A percentile compares a stretch with the other conserved stretches of the same genome.
These are phyloP conservation scores for Cricetomys ansorgei DNA, from an alignment of 2,113 vertebrate genomes.

Conservation along the genomic window DNA sequence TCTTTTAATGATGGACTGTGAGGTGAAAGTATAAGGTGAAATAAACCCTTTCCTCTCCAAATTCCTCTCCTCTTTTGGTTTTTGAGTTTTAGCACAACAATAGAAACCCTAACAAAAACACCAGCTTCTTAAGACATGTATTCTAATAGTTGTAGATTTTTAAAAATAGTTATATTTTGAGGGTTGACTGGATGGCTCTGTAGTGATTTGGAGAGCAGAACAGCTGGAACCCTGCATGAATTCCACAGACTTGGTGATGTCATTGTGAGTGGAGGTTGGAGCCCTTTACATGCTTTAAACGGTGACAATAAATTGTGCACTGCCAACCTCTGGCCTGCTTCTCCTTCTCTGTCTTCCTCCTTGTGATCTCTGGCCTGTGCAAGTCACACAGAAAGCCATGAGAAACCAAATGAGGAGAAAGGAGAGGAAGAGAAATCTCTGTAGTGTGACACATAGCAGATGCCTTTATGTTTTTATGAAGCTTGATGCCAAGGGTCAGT, in stretches of 20 bases:
- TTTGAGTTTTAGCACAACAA: background rate
- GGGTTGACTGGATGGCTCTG: background rate
- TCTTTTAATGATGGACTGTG: background rate
- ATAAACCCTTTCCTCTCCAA: background rate
- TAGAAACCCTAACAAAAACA: background rate
- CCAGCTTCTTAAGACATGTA: background rate
- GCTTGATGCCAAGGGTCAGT: background rate
- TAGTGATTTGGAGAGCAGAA: background rate
- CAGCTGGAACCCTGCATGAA: background rate
- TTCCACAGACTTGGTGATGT: background rate
- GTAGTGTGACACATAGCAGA: background rate
- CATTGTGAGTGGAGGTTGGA: background rate
- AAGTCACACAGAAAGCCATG: background rate
- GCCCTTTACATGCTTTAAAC: constrained; percentile 22
- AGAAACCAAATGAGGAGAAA: background rate
- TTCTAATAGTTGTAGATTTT: constrained; percentile 14
- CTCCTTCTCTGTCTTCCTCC: background rate
- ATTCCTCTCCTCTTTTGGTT: background rate
- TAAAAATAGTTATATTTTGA: background rate
- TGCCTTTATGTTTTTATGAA: background rate
- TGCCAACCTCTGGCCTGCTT: background rate
- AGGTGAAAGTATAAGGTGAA: background rate
- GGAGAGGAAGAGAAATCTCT: background rate
- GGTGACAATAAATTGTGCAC: background rate
- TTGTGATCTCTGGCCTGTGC: background rate